phyloP scores from a whole-genome alignment of 2,797 vertebrate genomes.

The Gephyroberyx darwinii region DNA sequence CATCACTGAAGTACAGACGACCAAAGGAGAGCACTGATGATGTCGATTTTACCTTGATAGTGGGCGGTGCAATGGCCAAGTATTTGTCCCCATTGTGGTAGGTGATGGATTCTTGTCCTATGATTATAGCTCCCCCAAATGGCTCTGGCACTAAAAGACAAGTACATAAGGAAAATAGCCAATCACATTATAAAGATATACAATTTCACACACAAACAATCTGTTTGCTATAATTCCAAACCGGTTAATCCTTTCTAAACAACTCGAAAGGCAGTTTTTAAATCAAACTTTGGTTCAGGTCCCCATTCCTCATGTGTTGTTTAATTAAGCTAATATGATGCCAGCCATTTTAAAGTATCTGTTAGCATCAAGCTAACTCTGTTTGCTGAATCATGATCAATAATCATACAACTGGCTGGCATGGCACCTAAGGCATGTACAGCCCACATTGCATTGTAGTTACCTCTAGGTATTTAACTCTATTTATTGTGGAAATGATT shows the following conservation, averaged over 20 bases:
- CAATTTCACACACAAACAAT: background rate
- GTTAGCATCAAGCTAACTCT: no score
- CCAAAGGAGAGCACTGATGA: constrained; percentile 5
- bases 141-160: constrained; percentile 92
- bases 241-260: background rate
- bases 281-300: no score
- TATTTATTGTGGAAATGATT: no score
- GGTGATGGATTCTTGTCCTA: constrained; percentile 98
- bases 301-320: no score
- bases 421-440: no score
- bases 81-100: constrained; percentile 99
- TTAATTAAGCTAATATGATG: no score
- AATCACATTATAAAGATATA: background rate
- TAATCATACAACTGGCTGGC: no score
- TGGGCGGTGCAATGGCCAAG: constrained; percentile 95
- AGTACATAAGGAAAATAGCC: constrained; percentile 26
- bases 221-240: background rate
- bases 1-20: background rate
- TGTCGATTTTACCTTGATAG: constrained; percentile 91
- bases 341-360: no score
- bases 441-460: no score
- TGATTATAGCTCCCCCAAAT: constrained; percentile 98
- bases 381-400: no score
- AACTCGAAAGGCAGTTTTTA: background rate
- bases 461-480: no score